Evolutionary conservation across 2,888 invertebrate genomes (phyloP), one percentile per base, ranked within the genome.

Genomic region (Melipona beecheii): DNA sequence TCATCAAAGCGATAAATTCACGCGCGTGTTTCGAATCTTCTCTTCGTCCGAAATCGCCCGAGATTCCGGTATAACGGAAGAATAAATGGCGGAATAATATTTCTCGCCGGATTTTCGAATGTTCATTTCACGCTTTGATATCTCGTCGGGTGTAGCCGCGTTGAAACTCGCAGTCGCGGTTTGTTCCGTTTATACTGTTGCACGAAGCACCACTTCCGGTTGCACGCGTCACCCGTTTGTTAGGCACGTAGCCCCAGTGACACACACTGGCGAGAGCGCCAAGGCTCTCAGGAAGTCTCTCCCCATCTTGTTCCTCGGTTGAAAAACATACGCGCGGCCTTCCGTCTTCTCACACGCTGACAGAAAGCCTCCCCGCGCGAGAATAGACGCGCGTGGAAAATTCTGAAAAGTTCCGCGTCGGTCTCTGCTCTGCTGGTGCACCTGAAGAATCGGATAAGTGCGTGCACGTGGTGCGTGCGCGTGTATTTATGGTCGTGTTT

Each of bases 161-260:
- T 43, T 9, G 64, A 11, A 17, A n/a, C 15, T 56, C 13, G n/a
- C n/a, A 50, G 17, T 54, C 72, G 64, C 58, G 52, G 66, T 69
- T 58, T 56, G 15, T 49, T 9, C 58, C 27, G 62, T 24, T 24
- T 24, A 24, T 24, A 31, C 36, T 36, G 15, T 31, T 54, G 74
- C 52, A 62, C 56, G 31, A 75, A 58, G 71, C 75, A n/a, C 19
- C 49, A 54, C 76, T 85, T 78, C 75, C 43, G 72, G 54, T 54
- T 27, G 58, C 43, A 24, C 60, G 65, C 36, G 74, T 58, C 60
- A 77, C 62, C 24, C 58, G 60, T 75, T 58, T 36, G 50, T 54
- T 71, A 72, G 43, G 66, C 60, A 62, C 71, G 82, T 62, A 54
- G 27, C 11, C 4, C 6, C 11, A 52, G 36, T 24, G 49, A 56